Evolutionary conservation across 1,140 invertebrate genomes (phyloP).

Genomic region (Drosophila arawakana): DNA sequence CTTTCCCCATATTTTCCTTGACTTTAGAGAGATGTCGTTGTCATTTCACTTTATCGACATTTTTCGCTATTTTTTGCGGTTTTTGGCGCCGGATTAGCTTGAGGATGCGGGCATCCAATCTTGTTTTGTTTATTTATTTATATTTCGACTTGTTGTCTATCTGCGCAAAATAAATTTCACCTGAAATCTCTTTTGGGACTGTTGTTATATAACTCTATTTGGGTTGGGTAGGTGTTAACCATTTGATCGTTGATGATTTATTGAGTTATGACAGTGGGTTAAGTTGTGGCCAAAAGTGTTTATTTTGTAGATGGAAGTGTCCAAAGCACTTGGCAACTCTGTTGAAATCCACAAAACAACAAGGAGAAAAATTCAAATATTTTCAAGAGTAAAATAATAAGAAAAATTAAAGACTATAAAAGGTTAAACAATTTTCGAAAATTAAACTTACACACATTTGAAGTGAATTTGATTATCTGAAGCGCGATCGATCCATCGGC

Average conservation of each 20-base stretch:
- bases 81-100: constrained; percentile 80
- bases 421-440: too few relatives aligned
- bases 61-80: constrained; percentile 48
- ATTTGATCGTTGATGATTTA: constrained; percentile 64
- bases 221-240: constrained; percentile 78
- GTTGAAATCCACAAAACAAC: background rate
- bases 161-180: constrained; percentile 56
- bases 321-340: constrained; percentile 26
- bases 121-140: constrained; percentile 46
- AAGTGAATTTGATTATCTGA: background rate
- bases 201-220: constrained; percentile 73
- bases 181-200: constrained; percentile 40
- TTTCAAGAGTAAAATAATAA: too few relatives aligned
- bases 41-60: constrained; percentile 32
- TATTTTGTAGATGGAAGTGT: constrained; percentile 62
- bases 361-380: background rate
- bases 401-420: too few relatives aligned
- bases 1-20: too few relatives aligned
- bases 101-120: constrained; percentile 69
- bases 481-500: constrained; percentile 5
- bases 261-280: constrained; percentile 77
- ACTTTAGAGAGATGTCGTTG: constrained; percentile 14
- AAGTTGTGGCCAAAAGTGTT: constrained; percentile 67
- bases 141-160: constrained; percentile 25
- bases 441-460: too few relatives aligned